These are phyloP conservation scores for Lateolabrax maculatus DNA, from an alignment of 2,797 vertebrate genomes.

Conservation along the genomic window DNA sequence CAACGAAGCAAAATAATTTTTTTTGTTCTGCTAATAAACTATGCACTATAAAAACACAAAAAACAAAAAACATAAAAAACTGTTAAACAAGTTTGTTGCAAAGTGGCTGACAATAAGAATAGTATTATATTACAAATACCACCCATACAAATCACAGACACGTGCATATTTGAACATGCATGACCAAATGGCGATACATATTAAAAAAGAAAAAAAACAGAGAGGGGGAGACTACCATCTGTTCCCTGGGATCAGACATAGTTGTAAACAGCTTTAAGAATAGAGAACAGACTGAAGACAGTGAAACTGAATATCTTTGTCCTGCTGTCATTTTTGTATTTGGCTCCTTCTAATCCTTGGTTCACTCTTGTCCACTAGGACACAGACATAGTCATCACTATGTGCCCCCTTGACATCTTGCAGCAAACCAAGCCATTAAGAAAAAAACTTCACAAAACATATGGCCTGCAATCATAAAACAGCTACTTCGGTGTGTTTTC, in stretches of 20 bases:
- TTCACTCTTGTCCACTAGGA: conserved; percentile 19
- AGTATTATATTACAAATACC: conserved; percentile 5
- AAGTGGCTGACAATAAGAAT: conserved; percentile 1
- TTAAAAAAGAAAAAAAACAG: conserved; percentile 33
- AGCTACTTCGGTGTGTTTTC: too few species aligned
- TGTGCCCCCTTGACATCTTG: conserved; percentile 47
- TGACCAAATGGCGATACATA: conserved; percentile 44
- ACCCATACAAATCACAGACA: conserved; percentile 3
- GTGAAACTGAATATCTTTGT: conserved; percentile 70
- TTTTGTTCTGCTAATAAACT: conserved; percentile 34
- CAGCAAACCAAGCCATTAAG: conserved; percentile 14
- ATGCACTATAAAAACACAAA: neutral
- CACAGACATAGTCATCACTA: conserved; percentile 18
- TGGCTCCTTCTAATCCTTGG: conserved; percentile 41
- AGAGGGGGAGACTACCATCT: conserved; percentile 61
- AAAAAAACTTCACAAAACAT: neutral
- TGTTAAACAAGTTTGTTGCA: conserved; percentile 1
- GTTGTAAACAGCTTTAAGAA: conserved; percentile 80
- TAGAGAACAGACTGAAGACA: conserved; percentile 69
- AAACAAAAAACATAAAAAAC: too few species aligned
- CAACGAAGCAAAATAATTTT: conserved; percentile 4
- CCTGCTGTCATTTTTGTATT: conserved; percentile 63
- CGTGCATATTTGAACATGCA: conserved; percentile 36
- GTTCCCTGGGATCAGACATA: conserved; percentile 76
- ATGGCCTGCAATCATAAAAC: neutral